These are phyloP conservation scores for Pachyrhynchus sulphureomaculatus DNA, from an alignment of 1,140 invertebrate species.

Conservation along the genomic window DNA sequence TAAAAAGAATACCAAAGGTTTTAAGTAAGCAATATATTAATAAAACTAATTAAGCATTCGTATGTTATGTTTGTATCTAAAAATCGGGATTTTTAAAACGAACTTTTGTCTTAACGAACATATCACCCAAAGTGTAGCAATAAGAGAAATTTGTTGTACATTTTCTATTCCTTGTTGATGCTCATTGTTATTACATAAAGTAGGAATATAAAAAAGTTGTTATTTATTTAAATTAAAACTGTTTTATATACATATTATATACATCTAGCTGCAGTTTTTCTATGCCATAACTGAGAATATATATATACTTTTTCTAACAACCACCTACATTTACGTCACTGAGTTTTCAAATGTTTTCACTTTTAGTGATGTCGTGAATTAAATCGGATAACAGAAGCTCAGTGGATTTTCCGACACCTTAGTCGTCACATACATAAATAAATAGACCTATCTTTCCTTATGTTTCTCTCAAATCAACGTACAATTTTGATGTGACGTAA, in stretches of 20 bases:
- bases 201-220: not conserved
- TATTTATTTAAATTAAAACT: conserved; percentile 3
- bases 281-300: no score
- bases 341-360: no score
- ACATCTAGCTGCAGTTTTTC: not conserved
- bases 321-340: no score
- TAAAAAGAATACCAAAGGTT: not conserved
- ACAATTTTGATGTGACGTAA: no score
- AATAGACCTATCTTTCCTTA: no score
- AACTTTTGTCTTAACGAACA: not conserved
- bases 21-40: not conserved
- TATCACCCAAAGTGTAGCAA: conserved; percentile 7
- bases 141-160: conserved; percentile 1
- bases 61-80: not conserved
- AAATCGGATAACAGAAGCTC: no score
- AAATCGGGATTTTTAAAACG: conserved; percentile 11
- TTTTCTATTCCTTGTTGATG: conserved; percentile 2
- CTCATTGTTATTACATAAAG: conserved; percentile 6
- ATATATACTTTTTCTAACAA: no score
- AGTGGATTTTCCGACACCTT: no score
- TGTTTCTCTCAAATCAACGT: no score
- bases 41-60: not conserved
- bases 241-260: not conserved
- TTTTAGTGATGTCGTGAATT: no score
- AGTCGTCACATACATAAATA: no score